phyloP scores from a whole-genome alignment of 2,113 vertebrate genomes.

The Brachyhypopomus gauderio region DNA sequence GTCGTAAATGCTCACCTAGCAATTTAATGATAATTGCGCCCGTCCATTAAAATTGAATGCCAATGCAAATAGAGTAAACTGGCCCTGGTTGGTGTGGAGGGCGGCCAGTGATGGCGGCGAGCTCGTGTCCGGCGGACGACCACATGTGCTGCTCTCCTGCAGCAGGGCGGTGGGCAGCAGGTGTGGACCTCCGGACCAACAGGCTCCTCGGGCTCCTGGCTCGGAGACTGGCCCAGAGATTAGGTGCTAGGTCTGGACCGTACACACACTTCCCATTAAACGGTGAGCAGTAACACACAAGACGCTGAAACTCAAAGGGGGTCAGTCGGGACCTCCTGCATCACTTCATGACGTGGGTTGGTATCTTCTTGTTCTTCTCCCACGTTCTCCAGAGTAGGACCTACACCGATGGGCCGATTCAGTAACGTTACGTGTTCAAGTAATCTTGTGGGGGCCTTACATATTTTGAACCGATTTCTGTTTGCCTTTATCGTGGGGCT shows the following conservation, averaged over 20 bases:
- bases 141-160: neutral
- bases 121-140: neutral
- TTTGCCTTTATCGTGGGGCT: neutral
- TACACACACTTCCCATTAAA: slow-evolving; percentile 16
- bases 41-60: slow-evolving; percentile 46
- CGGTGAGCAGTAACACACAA: slow-evolving; percentile 9
- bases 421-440: slow-evolving; percentile 5
- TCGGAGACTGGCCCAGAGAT: slow-evolving; percentile 10
- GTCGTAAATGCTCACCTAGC: slow-evolving; percentile 33
- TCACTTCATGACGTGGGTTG: slow-evolving; percentile 12
- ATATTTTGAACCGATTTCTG: slow-evolving; percentile 2
- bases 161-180: slow-evolving; percentile 22
- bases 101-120: neutral
- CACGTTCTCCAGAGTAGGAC: neutral
- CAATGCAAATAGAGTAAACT: slow-evolving; percentile 49
- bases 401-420: neutral
- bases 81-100: slow-evolving; percentile 29
- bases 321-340: slow-evolving; percentile 41
- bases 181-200: neutral
- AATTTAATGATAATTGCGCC: slow-evolving; percentile 36
- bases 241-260: slow-evolving; percentile 7
- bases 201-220: neutral
- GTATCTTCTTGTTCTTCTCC: neutral
- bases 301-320: slow-evolving; percentile 15
- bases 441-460: slow-evolving; percentile 17